A percentile compares a stretch with the other conserved stretches of the same genome.
These are phyloP conservation scores for Bucco capensis DNA, from an alignment of 2,113 vertebrate species.

Conservation along the genomic window DNA sequence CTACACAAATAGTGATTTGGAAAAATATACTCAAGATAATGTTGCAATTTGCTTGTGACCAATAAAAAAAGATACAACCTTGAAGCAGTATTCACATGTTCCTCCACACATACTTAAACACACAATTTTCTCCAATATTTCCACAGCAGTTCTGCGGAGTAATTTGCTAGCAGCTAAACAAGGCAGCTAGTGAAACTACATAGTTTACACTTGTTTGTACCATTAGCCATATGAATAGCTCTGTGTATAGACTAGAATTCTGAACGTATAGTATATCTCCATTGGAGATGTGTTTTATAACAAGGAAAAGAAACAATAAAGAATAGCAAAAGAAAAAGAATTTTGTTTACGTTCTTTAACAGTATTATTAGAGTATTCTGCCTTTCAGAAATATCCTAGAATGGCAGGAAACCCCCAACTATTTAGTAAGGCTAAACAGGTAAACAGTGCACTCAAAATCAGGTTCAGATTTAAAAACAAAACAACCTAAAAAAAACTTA, in stretches of 20 bases:
- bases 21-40: not conserved
- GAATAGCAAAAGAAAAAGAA: not conserved
- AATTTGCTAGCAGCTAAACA: not conserved
- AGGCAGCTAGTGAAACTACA: not conserved
- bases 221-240: not conserved
- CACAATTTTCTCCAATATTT: not conserved
- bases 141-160: not conserved
- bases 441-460: not conserved
- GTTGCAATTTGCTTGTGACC: not conserved
- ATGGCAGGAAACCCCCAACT: not conserved
- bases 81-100: not conserved
- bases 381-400: not conserved
- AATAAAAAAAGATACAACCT: not conserved
- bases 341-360: not conserved
- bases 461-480: not conserved
- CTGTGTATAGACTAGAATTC: not conserved
- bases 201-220: not conserved
- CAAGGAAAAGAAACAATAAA: not conserved
- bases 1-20: not conserved
- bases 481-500: no score
- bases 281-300: not conserved
- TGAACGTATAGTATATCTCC: not conserved
- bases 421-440: not conserved
- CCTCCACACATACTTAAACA: not conserved
- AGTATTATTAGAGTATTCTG: not conserved